A percentile compares a stretch with the other conserved stretches of the same genome.
phyloP scores from a whole-genome alignment of 2,113 vertebrate species.

The Chloropsis hardwickii region DNA sequence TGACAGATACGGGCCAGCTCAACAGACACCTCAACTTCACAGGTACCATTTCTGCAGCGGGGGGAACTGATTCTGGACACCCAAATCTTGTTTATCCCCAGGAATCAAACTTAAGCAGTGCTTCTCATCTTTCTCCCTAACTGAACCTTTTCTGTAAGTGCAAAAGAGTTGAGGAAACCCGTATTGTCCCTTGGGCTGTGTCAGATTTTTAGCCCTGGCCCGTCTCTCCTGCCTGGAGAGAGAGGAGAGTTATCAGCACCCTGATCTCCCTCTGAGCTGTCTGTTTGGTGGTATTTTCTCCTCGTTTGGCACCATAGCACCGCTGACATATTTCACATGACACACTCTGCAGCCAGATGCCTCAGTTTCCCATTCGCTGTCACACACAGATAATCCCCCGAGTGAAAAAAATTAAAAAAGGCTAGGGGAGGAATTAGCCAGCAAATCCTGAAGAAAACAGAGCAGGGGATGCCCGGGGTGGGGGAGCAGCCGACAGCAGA shows the following conservation, averaged over 20 bases:
- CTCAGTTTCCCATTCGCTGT: background rate
- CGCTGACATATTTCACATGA: background rate
- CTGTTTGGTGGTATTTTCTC: background rate
- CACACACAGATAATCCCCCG: background rate
- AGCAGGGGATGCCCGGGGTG: background rate
- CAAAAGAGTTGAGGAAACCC: background rate
- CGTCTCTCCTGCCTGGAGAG: fast-evolving
- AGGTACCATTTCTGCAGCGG: background rate
- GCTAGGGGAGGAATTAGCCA: background rate
- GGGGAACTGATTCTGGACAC: background rate
- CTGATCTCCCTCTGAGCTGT: background rate
- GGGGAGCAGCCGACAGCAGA: background rate
- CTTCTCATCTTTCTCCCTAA: background rate
- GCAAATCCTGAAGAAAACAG: background rate
- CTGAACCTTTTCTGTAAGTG: background rate
- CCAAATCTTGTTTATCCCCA: background rate
- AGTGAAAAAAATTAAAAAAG: no score
- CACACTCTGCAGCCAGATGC: background rate
- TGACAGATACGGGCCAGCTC: background rate
- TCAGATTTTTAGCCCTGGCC: background rate
- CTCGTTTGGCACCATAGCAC: background rate
- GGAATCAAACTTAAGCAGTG: background rate
- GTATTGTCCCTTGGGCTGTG: fast-evolving
- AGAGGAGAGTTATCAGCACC: background rate
- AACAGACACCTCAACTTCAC: background rate